phyloP scores from a whole-genome alignment of 1,140 invertebrate genomes.

The Papilio polyxenes region DNA sequence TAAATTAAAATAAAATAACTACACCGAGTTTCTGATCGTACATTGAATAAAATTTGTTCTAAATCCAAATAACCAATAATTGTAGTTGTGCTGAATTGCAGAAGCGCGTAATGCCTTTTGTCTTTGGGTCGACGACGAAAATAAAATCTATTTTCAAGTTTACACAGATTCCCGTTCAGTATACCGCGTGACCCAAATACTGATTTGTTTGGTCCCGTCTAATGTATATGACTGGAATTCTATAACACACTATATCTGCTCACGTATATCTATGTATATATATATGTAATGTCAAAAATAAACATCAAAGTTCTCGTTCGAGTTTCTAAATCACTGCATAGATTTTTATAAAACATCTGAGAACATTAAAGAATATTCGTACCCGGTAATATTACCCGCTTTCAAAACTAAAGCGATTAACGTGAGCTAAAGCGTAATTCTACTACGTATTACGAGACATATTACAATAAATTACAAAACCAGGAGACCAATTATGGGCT shows the following conservation, averaged over 20 bases:
- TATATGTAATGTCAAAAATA: not conserved
- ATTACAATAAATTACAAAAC: too few relatives aligned
- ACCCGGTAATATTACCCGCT: too few relatives aligned
- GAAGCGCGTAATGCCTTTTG: conserved; percentile 1
- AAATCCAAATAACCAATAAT: not conserved
- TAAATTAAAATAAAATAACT: not conserved
- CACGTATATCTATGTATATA: not conserved
- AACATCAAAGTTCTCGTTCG: too few relatives aligned
- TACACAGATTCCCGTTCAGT: conserved; percentile 62
- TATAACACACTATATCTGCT: conserved; percentile 46
- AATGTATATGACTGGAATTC: conserved; percentile 63
- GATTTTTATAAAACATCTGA: conserved; percentile 25
- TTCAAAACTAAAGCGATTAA: not conserved
- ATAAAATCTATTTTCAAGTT: conserved; percentile 78
- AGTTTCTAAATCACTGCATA: not conserved
- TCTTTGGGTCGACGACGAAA: conserved; percentile 49
- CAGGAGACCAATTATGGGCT: too few relatives aligned
- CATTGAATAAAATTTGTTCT: not conserved
- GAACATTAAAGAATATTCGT: too few relatives aligned
- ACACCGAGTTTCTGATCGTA: not conserved
- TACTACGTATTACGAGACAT: too few relatives aligned
- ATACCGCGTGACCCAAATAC: conserved; percentile 71
- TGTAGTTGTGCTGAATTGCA: conserved; percentile 28
- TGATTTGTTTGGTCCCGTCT: conserved; percentile 56
- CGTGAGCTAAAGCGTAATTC: not conserved